Evolutionary conservation across 2,797 vertebrate genomes (phyloP).

Genomic region (Crocodylus rhombifer): DNA sequence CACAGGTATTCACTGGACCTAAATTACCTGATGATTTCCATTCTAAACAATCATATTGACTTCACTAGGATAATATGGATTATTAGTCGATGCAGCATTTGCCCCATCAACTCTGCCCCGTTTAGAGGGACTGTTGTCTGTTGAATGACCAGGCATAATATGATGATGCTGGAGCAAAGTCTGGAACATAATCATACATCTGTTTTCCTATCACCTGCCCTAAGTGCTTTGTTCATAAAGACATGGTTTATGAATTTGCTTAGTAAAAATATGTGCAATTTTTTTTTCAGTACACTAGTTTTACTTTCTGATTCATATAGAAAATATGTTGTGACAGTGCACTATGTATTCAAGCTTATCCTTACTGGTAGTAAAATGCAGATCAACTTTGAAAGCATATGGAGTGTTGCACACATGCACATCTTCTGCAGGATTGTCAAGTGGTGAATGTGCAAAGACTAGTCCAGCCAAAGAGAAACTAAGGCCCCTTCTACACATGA

Average conservation of each 20-base stretch:
- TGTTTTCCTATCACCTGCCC: conserved; percentile 39
- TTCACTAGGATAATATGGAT: neutral
- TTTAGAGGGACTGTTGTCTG: neutral
- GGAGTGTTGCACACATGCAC: neutral
- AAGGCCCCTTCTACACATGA: too few relatives aligned
- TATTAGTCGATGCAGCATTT: too few relatives aligned
- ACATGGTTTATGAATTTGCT: conserved; percentile 48
- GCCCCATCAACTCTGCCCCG: neutral
- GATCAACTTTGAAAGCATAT: conserved; percentile 65
- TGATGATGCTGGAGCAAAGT: conserved; percentile 23
- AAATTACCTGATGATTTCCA: neutral
- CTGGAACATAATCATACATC: conserved; percentile 33
- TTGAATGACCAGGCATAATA: neutral
- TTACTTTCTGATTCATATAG: conserved; percentile 48
- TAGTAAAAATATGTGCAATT: conserved; percentile 49
- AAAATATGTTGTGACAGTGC: conserved; percentile 69
- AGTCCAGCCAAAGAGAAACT: neutral
- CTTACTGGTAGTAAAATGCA: conserved; percentile 73
- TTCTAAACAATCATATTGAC: fast-evolving
- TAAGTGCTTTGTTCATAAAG: conserved; percentile 46
- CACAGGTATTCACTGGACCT: neutral
- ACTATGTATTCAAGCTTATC: conserved; percentile 70
- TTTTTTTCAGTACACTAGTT: conserved; percentile 47
- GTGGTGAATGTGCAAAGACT: conserved; percentile 26
- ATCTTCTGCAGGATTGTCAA: conserved; percentile 18